Base-by-base conservation (phyloP, 2,797 vertebrate genomes). In the Pantherophis vulpinus region DNA sequence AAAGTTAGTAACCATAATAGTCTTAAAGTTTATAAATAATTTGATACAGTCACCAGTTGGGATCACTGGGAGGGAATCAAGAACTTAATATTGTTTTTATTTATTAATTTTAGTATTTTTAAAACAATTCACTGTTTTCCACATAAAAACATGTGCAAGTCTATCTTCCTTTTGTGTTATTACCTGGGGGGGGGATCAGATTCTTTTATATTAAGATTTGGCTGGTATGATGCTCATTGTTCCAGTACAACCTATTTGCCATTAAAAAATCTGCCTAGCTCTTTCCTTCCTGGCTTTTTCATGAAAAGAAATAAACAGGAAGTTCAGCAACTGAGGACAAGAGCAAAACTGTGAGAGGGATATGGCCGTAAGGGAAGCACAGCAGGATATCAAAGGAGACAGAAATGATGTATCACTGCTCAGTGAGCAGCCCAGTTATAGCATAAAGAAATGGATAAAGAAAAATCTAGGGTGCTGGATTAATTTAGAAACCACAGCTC, bases 151-250 rank as follows among this genome's bases (percentile, higher is more conserved):
- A 83, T 25, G 10, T 83, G 20, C 74, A 83, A 14, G 14, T 89
- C 18, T 88, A 58, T 58, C 59, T 91, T 60, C 1, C 59, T 29
- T 5, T 10, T 79, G 47, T 93, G 87, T 16, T 90, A 92, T 93
- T 59, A 20, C 0, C 2, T 11, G 83, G 27, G 11, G 0, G 2
- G 83, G 29, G 4, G 0, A 87, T 7, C 9, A 60, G 16, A 58
- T 37, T 25, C 1, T 58, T 59, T 8, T 91, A 7, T 74, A 2
- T 10, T 83, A n/a, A 16, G 14, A 63, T 70, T 90, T 92, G 86
- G 32, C 13, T 70, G 51, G 20, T 18, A 10, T 20, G 11, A 51
- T 10, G 1, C 10, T 42, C 25, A 55, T 47, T 55, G 16, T 87
- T n/a, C 12, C 83, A 63, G 10, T 87, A 51, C 29, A 63, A 63